A percentile compares a stretch with the other conserved stretches of the same genome.
phyloP scores from a whole-genome alignment of 2,888 invertebrate genomes.

The Acleris holmiana region DNA sequence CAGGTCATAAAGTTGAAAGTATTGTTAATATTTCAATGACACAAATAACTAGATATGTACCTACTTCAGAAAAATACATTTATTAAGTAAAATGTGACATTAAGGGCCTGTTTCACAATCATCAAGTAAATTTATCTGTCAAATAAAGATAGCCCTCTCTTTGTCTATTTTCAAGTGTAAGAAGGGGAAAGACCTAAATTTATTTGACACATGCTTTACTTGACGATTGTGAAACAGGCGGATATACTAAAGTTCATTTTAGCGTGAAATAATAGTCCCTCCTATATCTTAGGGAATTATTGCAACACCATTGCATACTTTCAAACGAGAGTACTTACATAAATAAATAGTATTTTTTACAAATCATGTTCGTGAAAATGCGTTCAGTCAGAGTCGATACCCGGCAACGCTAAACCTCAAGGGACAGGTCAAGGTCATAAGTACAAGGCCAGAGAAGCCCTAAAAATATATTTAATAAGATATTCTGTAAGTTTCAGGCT shows the following conservation, averaged over 20 bases:
- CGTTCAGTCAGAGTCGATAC: neutral
- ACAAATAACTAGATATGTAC: neutral
- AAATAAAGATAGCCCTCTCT: too few species aligned
- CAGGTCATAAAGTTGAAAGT: neutral
- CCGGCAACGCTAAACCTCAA: conserved; percentile 15
- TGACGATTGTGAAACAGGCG: too few species aligned
- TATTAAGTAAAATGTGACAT: neutral
- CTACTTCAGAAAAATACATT: neutral
- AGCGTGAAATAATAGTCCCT: conserved; percentile 3
- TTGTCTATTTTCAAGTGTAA: too few species aligned
- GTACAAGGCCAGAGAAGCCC: conserved; percentile 9
- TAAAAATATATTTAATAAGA: neutral
- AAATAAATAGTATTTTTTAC: too few species aligned
- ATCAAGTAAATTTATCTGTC: too few species aligned
- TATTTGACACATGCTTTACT: too few species aligned
- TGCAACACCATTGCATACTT: too few species aligned
- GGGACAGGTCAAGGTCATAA: conserved; percentile 53
- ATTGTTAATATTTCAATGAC: neutral
- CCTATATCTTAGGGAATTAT: too few species aligned
- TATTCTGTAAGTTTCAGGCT: conserved; percentile 19
- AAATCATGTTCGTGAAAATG: neutral
- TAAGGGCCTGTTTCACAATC: too few species aligned
- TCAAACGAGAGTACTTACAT: too few species aligned
- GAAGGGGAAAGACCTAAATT: too few species aligned
- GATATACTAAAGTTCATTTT: too few species aligned